Conservation (phyloP, 2,888 invertebrate species). For the Drosophila fulvimacula region DNA sequence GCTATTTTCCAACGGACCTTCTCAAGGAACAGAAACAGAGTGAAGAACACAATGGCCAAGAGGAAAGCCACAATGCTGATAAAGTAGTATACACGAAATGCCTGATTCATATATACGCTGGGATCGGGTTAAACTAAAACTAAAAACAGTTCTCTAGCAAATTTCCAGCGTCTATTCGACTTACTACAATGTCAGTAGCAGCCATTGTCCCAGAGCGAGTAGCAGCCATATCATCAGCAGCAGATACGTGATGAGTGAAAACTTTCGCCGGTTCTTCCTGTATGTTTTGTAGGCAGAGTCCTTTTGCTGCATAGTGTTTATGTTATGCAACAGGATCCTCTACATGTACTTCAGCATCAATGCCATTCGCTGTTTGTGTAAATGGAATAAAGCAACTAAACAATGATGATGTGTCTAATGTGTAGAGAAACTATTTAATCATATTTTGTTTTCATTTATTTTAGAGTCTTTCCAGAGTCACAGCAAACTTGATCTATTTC, state of each 20-base stretch:
- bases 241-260: slow-evolving; percentile 17
- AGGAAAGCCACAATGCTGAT: slow-evolving; percentile 25
- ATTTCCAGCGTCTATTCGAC: slow-evolving; percentile 10
- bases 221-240: slow-evolving; percentile 24
- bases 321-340: neutral
- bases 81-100: slow-evolving; percentile 6
- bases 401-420: slow-evolving; percentile 20
- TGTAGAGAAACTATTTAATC: slow-evolving; percentile 9
- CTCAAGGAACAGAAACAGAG: slow-evolving; percentile 29
- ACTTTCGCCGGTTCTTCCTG: slow-evolving; percentile 26
- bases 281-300: slow-evolving; percentile 23
- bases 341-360: slow-evolving; percentile 23
- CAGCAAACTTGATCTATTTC: slow-evolving; percentile 17
- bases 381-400: neutral
- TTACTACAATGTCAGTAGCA: slow-evolving; percentile 31
- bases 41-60: slow-evolving; percentile 33
- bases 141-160: neutral
- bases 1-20: slow-evolving; percentile 9
- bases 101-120: neutral
- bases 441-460: neutral
- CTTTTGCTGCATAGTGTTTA: neutral
- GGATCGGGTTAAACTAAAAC: too few species aligned
- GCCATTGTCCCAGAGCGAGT: slow-evolving; percentile 47
- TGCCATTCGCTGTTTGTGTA: slow-evolving; percentile 4
- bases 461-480: slow-evolving; percentile 8